Percentiles rank a stretch among this genome's conserved stretches.
phyloP scores from a whole-genome alignment of 2,888 invertebrate genomes.

The Parnassius orleans region DNA sequence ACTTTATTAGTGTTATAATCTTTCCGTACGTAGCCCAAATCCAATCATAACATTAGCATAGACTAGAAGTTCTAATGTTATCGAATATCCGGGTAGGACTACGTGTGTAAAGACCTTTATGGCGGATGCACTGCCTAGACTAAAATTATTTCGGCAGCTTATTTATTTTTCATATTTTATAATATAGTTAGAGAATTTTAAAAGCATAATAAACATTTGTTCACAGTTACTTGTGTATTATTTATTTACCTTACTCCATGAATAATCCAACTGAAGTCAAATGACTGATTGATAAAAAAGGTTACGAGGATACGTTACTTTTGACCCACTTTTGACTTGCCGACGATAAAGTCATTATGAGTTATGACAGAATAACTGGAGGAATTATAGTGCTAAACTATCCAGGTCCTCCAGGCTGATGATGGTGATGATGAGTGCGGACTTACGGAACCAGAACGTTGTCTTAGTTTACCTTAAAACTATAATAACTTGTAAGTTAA shows the following conservation, averaged over 20 bases:
- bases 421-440: no score
- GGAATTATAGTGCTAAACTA: no score
- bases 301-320: no score
- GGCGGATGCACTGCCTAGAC: slow-evolving; percentile 36
- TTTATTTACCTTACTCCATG: slow-evolving; percentile 14
- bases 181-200: slow-evolving; percentile 40
- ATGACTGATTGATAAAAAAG: no score
- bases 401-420: no score
- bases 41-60: not conserved
- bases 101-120: slow-evolving; percentile 2
- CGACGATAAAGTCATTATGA: no score
- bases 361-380: no score
- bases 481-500: no score
- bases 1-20: slow-evolving; percentile 11
- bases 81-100: not conserved
- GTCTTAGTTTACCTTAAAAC: no score
- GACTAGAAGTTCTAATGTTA: not conserved
- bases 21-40: slow-evolving; percentile 5
- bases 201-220: slow-evolving; percentile 58
- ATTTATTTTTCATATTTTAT: slow-evolving; percentile 40
- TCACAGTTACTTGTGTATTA: slow-evolving; percentile 34
- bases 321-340: no score
- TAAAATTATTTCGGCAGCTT: slow-evolving; percentile 38
- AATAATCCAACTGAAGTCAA: no score
- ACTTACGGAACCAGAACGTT: no score